A percentile compares a stretch with the other conserved stretches of the same genome.
These are phyloP conservation scores for Eulacestoma nigropectus DNA, from an alignment of 2,113 vertebrate genomes.

Conservation along the genomic window DNA sequence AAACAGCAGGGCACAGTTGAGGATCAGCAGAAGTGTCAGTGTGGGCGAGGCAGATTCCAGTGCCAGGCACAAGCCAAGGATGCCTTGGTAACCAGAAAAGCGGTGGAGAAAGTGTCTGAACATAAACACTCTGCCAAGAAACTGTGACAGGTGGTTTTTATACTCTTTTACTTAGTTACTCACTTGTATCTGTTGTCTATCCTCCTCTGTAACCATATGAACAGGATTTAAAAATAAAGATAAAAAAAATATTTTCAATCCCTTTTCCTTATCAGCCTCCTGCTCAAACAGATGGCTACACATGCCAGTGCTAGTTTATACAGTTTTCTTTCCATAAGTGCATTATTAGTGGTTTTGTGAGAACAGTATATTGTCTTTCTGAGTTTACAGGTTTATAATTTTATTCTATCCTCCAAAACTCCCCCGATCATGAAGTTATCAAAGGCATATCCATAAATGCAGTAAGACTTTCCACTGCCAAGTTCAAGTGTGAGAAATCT, in stretches of 20 bases:
- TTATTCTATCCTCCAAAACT: slow-evolving; percentile 4
- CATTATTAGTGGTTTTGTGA: slow-evolving; percentile 1
- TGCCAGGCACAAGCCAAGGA: neutral
- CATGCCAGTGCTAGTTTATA: slow-evolving; percentile 23
- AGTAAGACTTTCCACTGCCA: neutral
- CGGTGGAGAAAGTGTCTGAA: neutral
- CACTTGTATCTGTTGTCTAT: slow-evolving; percentile 46
- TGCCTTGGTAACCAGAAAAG: neutral
- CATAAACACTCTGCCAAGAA: neutral
- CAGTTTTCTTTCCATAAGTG: slow-evolving; percentile 13
- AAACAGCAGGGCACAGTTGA: neutral
- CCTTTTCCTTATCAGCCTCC: slow-evolving; percentile 17
- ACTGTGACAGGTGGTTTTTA: slow-evolving; percentile 18
- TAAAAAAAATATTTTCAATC: slow-evolving; percentile 63
- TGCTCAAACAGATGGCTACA: slow-evolving; percentile 61
- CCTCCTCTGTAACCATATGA: slow-evolving; percentile 64
- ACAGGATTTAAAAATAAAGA: slow-evolving; percentile 67
- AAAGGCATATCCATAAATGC: neutral
- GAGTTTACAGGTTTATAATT: slow-evolving; percentile 37
- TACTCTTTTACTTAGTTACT: slow-evolving; percentile 33
- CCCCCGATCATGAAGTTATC: neutral
- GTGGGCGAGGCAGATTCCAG: neutral
- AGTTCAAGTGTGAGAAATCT: neutral
- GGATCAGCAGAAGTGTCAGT: neutral
- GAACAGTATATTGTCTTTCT: neutral